Base-by-base conservation (phyloP, 2,888 invertebrate genomes). In the Oxyscelio sp. region DNA sequence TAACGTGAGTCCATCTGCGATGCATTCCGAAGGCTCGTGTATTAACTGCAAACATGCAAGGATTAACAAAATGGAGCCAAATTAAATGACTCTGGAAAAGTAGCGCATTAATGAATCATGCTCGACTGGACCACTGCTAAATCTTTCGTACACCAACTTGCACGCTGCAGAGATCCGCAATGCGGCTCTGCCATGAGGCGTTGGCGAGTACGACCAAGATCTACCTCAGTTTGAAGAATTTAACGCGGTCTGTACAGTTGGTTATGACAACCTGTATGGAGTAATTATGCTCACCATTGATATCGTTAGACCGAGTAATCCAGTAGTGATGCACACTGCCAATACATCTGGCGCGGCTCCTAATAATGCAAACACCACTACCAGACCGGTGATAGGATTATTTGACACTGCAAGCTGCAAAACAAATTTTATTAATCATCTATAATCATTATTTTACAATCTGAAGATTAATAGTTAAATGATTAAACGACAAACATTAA, bases 321-420 rank as follows among this genome's bases (percentile, higher is more conserved):
- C 93, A 50, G 94, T 88, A 83, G 83, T 52, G 78, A 90, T 54
- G 85, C 90, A 86, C 58, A 92, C 86, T 82, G 91, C 27, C 70
- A 93, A 74, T 86, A 92, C 82, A 86, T 91, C 86, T 85, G 92
- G 88, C 86, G 90, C 89, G 4, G 91, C 89, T 70, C 90, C 85
- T 68, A 90, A 92, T 17, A 95, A 88, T 11, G 93, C 92, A 27
- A 92, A 80, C 24, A 93, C 89, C 83, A 94, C 92, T 21, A 95
- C 83, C 11, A 94, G 74, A 11, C 95, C 95, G 50, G 94, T 93
- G 71, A 95, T 85, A 8, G 95, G 94, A 89, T 95, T 95, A 87
- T 95, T 94, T 8, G 94, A 93, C 59, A 94, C 94, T 6, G 92
- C 90, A 9, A 93, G 93, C 95, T 95, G 89, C 1, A 87, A 68